Evolutionary conservation across 2,888 invertebrate species (phyloP), one percentile per base, ranked within the genome.

Genomic region (Drosophila mayaguana): DNA sequence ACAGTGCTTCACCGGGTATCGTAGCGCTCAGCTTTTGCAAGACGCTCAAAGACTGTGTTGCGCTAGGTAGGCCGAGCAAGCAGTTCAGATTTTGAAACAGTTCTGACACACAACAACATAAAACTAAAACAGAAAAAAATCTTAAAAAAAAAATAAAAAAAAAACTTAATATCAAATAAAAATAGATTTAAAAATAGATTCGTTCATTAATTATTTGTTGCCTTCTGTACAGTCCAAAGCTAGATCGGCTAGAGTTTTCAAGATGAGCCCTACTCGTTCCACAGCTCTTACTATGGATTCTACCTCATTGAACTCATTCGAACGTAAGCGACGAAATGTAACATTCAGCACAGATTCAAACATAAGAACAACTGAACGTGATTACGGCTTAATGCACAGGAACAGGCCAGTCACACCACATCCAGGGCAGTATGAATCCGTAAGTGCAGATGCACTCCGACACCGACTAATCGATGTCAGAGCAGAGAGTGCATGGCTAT

Each of bases 391-490:
- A 11, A 0, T 48, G 45, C 45, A 16, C 5, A n/a, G 0, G 8
- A 0, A 0, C 0, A 11, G n/a, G 3, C 7, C 18, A 50, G 0
- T 0, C 7, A 50, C 48, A 18, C 50, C 28, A 32, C 7, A 1
- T 18, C 18, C 50, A 18, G 3, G 18, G 32, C 6, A 32, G 11
- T 3, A 18, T 1, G 3, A n/a, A 12, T 1, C 28, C 12, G 1
- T 50, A 7, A 8, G 3, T 16, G 18, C 32, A 18, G 12, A 32
- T 7, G 1, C 7, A 3, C 18, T 50, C 7, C 18, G 3, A 1
- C 1, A 12, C 2, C 50, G 18, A 1, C 12, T 50, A 0, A 3
- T 7, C 6, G 1, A 50, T 32, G 32, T 0, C 12, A 11, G n/a
- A 12, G 5, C 11, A 6, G 3, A 1, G 28, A 28, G 28, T 1